Evolutionary conservation across 1,140 invertebrate genomes (phyloP), one percentile per base, ranked within the genome.

Genomic region (Pogonomyrmex barbatus): DNA sequence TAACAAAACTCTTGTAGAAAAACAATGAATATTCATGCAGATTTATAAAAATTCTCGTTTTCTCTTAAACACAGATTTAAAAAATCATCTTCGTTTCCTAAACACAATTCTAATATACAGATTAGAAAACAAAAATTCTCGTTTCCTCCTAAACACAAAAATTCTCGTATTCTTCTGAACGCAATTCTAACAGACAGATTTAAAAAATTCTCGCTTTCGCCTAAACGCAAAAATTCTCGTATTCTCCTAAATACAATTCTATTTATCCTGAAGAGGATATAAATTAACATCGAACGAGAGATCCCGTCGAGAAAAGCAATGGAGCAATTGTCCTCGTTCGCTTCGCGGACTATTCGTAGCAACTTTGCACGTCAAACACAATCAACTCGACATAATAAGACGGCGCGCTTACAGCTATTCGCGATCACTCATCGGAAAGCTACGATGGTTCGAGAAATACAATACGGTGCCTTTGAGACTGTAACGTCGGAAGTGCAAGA

Each of bases 351-450:
- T 47, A 83, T 83, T 73, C 68, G 54, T 14, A 24, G 30, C 33
- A 62, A 60, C 42, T 75, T 36, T 12, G 45, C 62, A 45, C 62
- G 39, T 42, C 17, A 52, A 71, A 54, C 47, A 81, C 78, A 81
- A 81, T 73, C 79, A 75, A 60, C 30, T 60, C 8, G 54, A 75
- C 42, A 62, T 71, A 83, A 82, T 82, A 82, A 83, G 68, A 62
- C 68, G 30, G 39, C 54, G 54, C 30, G 68, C 30, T 83, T 60
- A 39, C n/a, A 83, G n/a, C 68, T 50, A 47, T 73, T 83, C 68
- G 67, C 65, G 50, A 70, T 79, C 60, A 52, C 24, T 71, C 68
- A 63, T 65, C n/a, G 30, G 12, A 83, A 58, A 73, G 36, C 76
- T 65, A 33, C 2, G 68, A 76, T 63, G 63, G 73, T 76, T 60